phyloP scores from a whole-genome alignment of 2,113 vertebrate species.

The Syngnathus typhle region DNA sequence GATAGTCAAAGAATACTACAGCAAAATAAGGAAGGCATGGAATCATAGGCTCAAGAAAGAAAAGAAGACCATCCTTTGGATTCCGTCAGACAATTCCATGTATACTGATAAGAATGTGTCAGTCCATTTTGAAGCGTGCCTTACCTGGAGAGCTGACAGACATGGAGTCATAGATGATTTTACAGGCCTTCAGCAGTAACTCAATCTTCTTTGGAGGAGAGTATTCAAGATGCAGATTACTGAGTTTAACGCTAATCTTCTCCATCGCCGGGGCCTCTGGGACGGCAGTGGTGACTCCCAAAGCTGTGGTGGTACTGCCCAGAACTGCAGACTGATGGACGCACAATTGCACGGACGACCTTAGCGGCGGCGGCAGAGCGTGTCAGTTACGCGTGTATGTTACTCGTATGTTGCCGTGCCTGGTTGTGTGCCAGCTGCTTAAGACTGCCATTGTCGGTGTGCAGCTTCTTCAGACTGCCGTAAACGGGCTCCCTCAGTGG shows the following conservation, averaged over 20 bases:
- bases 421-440: slow-evolving; percentile 86
- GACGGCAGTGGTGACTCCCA: slow-evolving; percentile 87
- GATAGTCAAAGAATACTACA: no score
- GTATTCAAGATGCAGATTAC: slow-evolving; percentile 83
- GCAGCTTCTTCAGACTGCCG: slow-evolving; percentile 78
- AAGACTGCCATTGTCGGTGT: slow-evolving; percentile 70
- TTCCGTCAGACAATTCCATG: no score
- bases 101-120: no score
- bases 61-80: no score
- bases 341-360: slow-evolving; percentile 7
- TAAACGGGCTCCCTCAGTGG: slow-evolving; percentile 83
- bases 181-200: slow-evolving; percentile 90
- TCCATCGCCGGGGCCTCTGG: slow-evolving; percentile 84
- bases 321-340: slow-evolving; percentile 67
- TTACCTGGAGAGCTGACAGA: slow-evolving; percentile 84
- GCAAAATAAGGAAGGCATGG: no score
- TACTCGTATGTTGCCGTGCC: slow-evolving; percentile 35
- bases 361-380: not conserved
- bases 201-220: slow-evolving; percentile 93
- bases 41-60: no score
- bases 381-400: no score
- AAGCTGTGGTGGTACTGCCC: slow-evolving; percentile 86
- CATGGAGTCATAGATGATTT: slow-evolving; percentile 97
- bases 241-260: slow-evolving; percentile 86
- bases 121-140: not conserved